phyloP scores from a whole-genome alignment of 2,113 vertebrate species.

The Rhinolophus ferrumequinum region DNA sequence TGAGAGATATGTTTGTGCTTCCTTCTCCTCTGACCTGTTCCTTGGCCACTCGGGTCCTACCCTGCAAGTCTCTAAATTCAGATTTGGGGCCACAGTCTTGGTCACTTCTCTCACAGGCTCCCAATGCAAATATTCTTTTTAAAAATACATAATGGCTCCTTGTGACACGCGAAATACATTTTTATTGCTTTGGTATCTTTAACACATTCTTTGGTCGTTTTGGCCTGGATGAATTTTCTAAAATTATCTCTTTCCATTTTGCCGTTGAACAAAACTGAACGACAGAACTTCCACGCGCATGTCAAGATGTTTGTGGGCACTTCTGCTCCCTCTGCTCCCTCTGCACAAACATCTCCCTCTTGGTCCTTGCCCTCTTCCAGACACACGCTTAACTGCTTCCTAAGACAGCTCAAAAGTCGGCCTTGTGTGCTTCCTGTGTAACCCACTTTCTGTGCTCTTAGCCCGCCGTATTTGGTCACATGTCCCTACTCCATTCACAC shows the following conservation, averaged over 20 bases:
- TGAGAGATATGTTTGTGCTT: background rate
- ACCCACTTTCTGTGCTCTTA: background rate
- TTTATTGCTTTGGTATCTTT: background rate
- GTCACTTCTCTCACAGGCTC: background rate
- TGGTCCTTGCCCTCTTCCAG: background rate
- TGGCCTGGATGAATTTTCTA: background rate
- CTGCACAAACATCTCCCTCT: background rate
- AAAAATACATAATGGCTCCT: background rate
- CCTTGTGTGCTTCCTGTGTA: background rate
- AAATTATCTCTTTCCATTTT: background rate
- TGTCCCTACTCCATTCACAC: no score
- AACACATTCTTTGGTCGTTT: background rate
- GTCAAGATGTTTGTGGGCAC: background rate
- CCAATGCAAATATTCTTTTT: background rate
- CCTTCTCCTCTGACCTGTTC: background rate
- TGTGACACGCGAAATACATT: background rate
- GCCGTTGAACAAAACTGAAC: background rate
- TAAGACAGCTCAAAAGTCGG: background rate
- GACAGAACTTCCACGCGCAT: background rate
- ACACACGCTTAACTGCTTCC: background rate
- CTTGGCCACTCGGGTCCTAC: no score
- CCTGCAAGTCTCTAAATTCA: background rate
- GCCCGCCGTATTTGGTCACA: fast-evolving
- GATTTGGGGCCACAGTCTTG: background rate
- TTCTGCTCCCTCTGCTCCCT: no score